Percentiles rank a stretch among this genome's conserved stretches.
Evolutionary conservation across 2,888 invertebrate genomes (phyloP).

Genomic region (Synergus japonicus): DNA sequence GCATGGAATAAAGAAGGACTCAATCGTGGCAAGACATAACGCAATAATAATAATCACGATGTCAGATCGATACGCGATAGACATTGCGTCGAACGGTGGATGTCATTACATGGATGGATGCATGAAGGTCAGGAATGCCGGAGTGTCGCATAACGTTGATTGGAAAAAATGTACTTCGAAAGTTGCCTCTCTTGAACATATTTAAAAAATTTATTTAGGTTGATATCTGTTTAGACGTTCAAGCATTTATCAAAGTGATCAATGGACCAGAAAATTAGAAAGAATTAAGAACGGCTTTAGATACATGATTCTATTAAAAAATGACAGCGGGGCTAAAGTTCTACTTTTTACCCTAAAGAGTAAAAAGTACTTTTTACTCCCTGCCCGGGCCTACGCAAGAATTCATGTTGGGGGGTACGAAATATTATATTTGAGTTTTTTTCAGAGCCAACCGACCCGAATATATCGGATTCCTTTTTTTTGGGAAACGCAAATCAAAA

Average conservation of each 20-base stretch:
- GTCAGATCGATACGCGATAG: slow-evolving; percentile 73
- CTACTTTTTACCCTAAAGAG: too few relatives aligned
- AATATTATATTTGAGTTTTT: too few relatives aligned
- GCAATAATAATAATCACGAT: slow-evolving; percentile 73
- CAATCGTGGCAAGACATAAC: slow-evolving; percentile 67
- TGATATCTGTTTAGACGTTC: neutral
- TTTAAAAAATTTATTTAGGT: neutral
- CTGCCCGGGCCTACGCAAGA: too few relatives aligned
- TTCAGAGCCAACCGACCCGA: too few relatives aligned
- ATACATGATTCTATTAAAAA: too few relatives aligned
- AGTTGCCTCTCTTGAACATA: neutral
- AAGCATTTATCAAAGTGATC: neutral
- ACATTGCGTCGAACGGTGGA: slow-evolving; percentile 62
- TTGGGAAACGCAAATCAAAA: too few relatives aligned
- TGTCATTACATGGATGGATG: slow-evolving; percentile 64
- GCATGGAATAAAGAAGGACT: slow-evolving; percentile 67
- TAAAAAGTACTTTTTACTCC: too few relatives aligned
- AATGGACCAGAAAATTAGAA: neutral
- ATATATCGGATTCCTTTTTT: too few relatives aligned
- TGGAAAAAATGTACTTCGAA: slow-evolving; percentile 49
- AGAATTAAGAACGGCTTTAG: neutral
- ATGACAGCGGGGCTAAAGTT: too few relatives aligned
- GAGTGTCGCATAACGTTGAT: slow-evolving; percentile 56
- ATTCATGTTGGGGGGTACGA: too few relatives aligned
- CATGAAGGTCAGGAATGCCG: slow-evolving; percentile 63